Evolutionary conservation across 2,113 vertebrate genomes (phyloP).

Genomic region (Mola mola): DNA sequence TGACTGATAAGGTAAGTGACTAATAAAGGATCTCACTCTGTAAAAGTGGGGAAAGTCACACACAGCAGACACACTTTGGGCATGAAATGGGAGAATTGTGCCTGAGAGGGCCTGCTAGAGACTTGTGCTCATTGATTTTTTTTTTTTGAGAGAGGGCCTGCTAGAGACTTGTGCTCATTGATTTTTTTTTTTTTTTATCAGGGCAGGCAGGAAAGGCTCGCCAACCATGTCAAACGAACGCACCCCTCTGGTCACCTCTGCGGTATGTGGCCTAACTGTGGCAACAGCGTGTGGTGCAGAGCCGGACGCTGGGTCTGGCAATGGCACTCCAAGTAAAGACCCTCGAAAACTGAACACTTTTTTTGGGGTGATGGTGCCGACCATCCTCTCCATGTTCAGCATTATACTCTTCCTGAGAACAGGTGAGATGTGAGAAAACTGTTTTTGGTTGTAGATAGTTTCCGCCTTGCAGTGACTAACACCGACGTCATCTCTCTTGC

Average conservation of each 20-base stretch:
- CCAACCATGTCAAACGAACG: constrained; percentile 86
- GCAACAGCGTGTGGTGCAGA: constrained; percentile 44
- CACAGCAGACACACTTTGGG: no score
- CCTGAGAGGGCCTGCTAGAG: constrained; percentile 1
- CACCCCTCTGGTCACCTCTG: constrained; percentile 85
- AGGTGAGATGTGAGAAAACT: constrained; percentile 76
- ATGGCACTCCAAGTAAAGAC: constrained; percentile 37
- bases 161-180: background rate
- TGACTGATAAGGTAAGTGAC: no score
- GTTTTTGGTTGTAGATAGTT: background rate
- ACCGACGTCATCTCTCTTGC: constrained; percentile 29
- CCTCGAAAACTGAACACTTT: constrained; percentile 88
- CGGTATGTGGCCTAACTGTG: constrained; percentile 71
- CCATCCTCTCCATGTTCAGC: constrained; percentile 93
- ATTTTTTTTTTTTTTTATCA: constrained; percentile 30
- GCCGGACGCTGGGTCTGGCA: constrained; percentile 30
- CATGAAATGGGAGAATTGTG: no score
- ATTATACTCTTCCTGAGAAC: constrained; percentile 90
- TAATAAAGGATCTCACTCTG: no score
- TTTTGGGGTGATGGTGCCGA: constrained; percentile 92
- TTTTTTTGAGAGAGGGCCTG: no score
- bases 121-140: background rate
- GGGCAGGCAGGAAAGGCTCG: constrained; percentile 7
- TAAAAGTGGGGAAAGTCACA: no score
- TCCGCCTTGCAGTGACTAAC: constrained; percentile 13